A percentile compares a stretch with the other conserved stretches of the same genome.
Evolutionary conservation across 2,888 invertebrate species (phyloP).

Genomic region (Diarsia brunnea): DNA sequence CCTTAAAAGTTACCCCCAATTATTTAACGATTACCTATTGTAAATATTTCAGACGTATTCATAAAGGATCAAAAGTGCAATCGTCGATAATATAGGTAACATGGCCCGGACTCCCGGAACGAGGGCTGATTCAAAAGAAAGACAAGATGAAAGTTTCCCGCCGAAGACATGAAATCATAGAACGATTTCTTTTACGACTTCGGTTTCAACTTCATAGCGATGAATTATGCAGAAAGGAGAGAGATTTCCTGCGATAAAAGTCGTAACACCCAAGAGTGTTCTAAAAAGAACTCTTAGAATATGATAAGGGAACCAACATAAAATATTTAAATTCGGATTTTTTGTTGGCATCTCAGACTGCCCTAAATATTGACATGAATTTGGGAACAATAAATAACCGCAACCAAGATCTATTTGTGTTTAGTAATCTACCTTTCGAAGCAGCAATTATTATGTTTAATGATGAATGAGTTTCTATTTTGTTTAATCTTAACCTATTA

Average conservation of each 20-base stretch:
- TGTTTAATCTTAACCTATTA: not conserved
- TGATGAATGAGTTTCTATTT: not conserved
- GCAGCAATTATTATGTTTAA: no score
- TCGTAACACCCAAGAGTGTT: constrained; percentile 88
- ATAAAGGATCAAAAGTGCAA: constrained; percentile 69
- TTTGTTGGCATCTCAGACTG: constrained; percentile 50
- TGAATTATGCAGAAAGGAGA: constrained; percentile 90
- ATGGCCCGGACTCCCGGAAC: constrained; percentile 76
- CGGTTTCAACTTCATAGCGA: constrained; percentile 90
- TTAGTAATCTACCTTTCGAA: not conserved
- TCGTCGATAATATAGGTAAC: constrained; percentile 73
- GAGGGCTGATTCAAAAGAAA: constrained; percentile 85
- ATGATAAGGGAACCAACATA: constrained; percentile 76
- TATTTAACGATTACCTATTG: constrained; percentile 23
- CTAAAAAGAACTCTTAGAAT: constrained; percentile 86
- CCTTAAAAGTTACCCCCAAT: constrained; percentile 1
- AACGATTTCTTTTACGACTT: constrained; percentile 91
- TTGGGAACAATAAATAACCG: constrained; percentile 22
- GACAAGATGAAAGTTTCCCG: constrained; percentile 87
- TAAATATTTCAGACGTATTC: constrained; percentile 56
- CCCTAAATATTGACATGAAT: constrained; percentile 47
- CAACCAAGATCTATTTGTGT: not conserved
- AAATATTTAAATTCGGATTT: constrained; percentile 67
- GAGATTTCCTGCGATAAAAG: constrained; percentile 90
- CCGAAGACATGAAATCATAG: constrained; percentile 90